Percentiles rank a stretch among this genome's conserved stretches.
phyloP scores from a whole-genome alignment of 1,140 invertebrate genomes.

The Drosophila burlai region DNA sequence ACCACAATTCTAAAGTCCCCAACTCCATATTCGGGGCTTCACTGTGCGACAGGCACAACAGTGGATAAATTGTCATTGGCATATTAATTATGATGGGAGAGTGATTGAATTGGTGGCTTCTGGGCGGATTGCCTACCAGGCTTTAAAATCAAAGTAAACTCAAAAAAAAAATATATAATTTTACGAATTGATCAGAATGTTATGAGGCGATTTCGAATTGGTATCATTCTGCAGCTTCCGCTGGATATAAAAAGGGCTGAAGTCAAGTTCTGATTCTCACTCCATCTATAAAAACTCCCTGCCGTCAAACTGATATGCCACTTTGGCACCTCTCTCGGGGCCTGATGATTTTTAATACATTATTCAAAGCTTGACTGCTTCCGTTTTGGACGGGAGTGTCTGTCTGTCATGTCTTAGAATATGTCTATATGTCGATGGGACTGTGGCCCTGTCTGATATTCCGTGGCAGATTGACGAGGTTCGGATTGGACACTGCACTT shows the following conservation, averaged over 20 bases:
- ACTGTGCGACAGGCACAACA: constrained; percentile 12
- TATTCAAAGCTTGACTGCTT: constrained; percentile 81
- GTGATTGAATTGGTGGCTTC: constrained; percentile 27
- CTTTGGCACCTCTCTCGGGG: constrained; percentile 52
- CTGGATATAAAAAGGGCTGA: constrained; percentile 38
- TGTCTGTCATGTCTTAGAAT: constrained; percentile 11
- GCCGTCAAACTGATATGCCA: constrained; percentile 68
- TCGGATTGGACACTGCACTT: constrained; percentile 54
- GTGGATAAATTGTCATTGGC: constrained; percentile 58
- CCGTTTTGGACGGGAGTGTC: constrained; percentile 69
- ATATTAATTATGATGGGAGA: constrained; percentile 58
- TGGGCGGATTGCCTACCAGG: not conserved
- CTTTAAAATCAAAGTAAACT: not conserved
- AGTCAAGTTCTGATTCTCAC: constrained; percentile 34
- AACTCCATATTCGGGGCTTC: constrained; percentile 58
- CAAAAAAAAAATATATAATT: not conserved
- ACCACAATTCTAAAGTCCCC: constrained; percentile 29
- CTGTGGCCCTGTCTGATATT: constrained; percentile 29
- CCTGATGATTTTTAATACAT: constrained; percentile 70
- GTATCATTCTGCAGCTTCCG: not conserved
- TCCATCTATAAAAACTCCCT: not conserved
- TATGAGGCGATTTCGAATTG: not conserved
- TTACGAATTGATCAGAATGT: not conserved
- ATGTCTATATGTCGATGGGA: constrained; percentile 22
- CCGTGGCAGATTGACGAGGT: constrained; percentile 62